These are phyloP conservation scores for Dermochelys coriacea DNA, from an alignment of 2,797 vertebrate genomes.

Conservation along the genomic window DNA sequence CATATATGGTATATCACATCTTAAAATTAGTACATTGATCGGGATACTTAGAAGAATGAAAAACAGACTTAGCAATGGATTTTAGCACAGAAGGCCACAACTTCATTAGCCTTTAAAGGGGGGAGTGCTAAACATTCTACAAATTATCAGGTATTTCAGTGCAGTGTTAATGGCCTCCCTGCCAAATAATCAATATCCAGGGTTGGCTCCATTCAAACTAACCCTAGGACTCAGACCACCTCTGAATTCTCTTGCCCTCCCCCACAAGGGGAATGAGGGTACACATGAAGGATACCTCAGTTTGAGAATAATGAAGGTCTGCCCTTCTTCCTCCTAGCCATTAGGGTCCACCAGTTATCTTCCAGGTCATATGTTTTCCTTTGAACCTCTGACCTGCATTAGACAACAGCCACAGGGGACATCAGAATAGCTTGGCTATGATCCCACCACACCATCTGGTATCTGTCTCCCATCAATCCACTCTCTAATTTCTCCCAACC, in stretches of 20 bases:
- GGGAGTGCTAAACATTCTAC: background rate
- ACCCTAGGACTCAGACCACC: rapidly evolving
- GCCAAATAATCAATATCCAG: background rate
- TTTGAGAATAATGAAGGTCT: background rate
- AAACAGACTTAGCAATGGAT: rapidly evolving
- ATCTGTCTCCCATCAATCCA: rapidly evolving
- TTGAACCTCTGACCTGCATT: background rate
- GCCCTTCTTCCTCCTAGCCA: rapidly evolving
- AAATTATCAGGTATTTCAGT: background rate
- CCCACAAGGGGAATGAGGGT: rapidly evolving
- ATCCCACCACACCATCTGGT: background rate
- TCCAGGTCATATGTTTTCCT: too few species aligned
- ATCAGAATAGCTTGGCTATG: background rate
- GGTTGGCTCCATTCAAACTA: rapidly evolving
- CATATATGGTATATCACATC: background rate
- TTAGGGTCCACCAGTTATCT: rapidly evolving
- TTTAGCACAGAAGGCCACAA: background rate
- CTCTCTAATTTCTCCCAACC: background rate
- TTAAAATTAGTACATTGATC: background rate
- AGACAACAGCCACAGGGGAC: background rate
- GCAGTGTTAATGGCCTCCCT: background rate
- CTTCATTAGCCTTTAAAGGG: background rate
- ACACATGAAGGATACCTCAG: too few species aligned
- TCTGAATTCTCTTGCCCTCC: background rate
- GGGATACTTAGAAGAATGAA: background rate